Percentiles rank a stretch among this genome's conserved stretches.
phyloP scores from a whole-genome alignment of 2,113 vertebrate genomes.

The Halcyon malimbica region DNA sequence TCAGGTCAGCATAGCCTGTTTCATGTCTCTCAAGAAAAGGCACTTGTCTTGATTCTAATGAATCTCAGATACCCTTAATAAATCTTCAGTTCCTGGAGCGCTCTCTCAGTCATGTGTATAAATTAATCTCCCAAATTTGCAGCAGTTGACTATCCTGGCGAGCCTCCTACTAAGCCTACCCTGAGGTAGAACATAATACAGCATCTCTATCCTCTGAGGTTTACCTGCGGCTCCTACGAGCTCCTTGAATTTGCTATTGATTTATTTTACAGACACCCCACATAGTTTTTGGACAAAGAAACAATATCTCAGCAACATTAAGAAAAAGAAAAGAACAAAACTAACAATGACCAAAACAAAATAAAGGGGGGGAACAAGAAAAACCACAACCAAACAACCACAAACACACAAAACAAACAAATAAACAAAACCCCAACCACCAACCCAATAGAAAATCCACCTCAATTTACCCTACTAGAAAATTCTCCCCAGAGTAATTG shows the following conservation, averaged over 20 bases:
- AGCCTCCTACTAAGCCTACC: not conserved
- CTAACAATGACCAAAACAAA: no score
- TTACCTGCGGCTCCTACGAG: not conserved
- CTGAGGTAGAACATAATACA: not conserved
- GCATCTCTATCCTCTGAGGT: not conserved
- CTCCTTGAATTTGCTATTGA: not conserved
- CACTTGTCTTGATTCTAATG: not conserved
- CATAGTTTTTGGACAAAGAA: not conserved
- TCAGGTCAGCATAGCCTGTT: not conserved
- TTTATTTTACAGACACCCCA: not conserved
- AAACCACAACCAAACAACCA: no score
- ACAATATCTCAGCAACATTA: not conserved
- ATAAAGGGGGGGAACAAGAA: no score
- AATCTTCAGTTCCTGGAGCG: not conserved
- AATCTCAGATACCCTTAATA: not conserved
- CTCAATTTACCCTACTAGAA: not conserved
- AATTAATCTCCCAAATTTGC: conserved; percentile 11
- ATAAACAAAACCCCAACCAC: not conserved
- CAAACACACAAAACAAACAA: not conserved
- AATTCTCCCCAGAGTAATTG: not conserved
- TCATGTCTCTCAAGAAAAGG: not conserved
- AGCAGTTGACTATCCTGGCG: not conserved
- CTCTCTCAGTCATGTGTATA: not conserved
- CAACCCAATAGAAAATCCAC: not conserved
- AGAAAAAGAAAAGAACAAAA: not conserved